Evolutionary conservation across 1,140 invertebrate species (phyloP).

Genomic region (Sycophila sp.): DNA sequence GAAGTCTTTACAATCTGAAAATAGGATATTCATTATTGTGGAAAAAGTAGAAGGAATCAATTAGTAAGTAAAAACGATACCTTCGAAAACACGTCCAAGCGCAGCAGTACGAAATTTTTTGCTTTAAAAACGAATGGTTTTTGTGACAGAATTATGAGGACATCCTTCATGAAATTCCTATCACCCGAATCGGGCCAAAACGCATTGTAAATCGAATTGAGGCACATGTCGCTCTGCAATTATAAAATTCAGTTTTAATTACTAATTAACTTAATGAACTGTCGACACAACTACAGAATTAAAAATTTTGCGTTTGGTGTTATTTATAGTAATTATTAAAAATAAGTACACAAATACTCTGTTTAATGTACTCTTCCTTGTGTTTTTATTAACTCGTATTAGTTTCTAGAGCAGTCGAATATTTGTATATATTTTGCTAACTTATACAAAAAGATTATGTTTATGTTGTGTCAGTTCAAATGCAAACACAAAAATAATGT

Average conservation of each 20-base stretch:
- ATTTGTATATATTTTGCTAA: no score
- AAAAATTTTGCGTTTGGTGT: no score
- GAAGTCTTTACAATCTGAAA: constrained; percentile 15
- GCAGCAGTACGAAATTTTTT: background rate
- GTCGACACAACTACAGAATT: no score
- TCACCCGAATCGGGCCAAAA: background rate
- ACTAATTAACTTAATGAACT: no score
- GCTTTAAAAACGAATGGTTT: constrained; percentile 3
- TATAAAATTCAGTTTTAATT: no score
- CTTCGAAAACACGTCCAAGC: constrained; percentile 8
- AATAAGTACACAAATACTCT: background rate
- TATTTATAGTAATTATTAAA: no score
- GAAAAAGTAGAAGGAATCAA: background rate
- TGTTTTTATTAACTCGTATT: no score
- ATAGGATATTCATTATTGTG: background rate
- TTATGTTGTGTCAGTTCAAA: no score
- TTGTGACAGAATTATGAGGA: background rate
- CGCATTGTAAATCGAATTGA: constrained; percentile 1
- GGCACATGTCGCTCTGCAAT: constrained; percentile 5
- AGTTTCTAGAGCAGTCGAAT: no score
- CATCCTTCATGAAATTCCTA: constrained; percentile 18
- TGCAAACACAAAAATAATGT: no score
- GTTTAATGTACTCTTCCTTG: no score
- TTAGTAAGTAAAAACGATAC: background rate
- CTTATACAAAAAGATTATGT: no score